Evolutionary conservation across 2,113 vertebrate genomes (phyloP), one percentile per base, ranked within the genome.

Genomic region (Amphiprion ocellaris): DNA sequence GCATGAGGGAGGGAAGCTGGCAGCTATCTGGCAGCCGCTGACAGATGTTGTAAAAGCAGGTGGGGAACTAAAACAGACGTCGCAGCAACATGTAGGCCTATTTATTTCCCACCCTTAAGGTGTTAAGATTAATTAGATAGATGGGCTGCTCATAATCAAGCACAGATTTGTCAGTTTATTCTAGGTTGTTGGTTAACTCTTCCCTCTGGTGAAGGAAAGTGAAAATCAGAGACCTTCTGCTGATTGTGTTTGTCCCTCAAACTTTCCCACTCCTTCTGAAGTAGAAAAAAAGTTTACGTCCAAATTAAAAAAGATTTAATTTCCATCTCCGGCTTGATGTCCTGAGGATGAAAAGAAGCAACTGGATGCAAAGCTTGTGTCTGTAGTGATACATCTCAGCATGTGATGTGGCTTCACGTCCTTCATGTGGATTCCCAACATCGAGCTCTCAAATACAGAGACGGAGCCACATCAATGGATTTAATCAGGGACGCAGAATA

Each of bases 391-490:
- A 69, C 60, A 77, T 87, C 85, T 58, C 53, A 81, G 84, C 82
- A 66, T 69, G 53, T 65, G 83, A 65, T 83, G 83, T 81, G 52
- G 50, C 74, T 58, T 30, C 30, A 5, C 16, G 41, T 60, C 80
- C 84, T 93, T 89, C 71, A 87, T 93, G 90, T 92, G 87, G 87
- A 87, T 73, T 86, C 70, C 55, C 62, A 41, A 23, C 78, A 46
- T 83, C 79, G 44, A 72, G 78, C 55, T 72, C 83, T 69, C 65
- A 70, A 82, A 85, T 61, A 81, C 33, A 56, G 79, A 84, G 39
- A 81, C 72, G 78, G 89, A 88, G 92, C 93, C 92, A 92, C 90
- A 90, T 89, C 67, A 84, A 74, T 78, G 73, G 79, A 81, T 90
- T 86, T 92, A 87, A 91, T 87, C 77, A 91, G 73, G 67, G 88